phyloP scores from a whole-genome alignment of 1,140 invertebrate species.

The Stegodyphus mimosarum region DNA sequence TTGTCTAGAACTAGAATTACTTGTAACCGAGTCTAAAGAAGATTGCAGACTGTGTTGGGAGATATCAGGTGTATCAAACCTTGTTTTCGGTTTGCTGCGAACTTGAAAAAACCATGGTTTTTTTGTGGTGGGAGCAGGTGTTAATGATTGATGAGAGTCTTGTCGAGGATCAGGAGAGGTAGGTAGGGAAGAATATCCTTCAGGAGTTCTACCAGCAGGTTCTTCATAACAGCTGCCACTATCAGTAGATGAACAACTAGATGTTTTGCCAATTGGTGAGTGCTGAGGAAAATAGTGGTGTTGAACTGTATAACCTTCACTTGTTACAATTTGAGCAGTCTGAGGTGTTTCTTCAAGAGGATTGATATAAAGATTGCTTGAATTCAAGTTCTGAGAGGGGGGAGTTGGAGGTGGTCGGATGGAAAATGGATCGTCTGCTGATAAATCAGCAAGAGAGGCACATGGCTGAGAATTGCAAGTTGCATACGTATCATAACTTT shows the following conservation, averaged over 20 bases:
- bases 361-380: constrained; percentile 92
- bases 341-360: constrained; percentile 74
- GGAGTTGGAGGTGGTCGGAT: constrained; percentile 56
- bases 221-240: constrained; percentile 60
- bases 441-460: constrained; percentile 75
- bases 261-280: constrained; percentile 41
- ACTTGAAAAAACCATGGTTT: constrained; percentile 82
- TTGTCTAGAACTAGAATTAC: constrained; percentile 63
- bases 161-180: constrained; percentile 52
- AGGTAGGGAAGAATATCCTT: constrained; percentile 50
- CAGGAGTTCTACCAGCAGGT: constrained; percentile 49
- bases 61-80: constrained; percentile 67
- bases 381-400: constrained; percentile 64
- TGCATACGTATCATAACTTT: constrained; percentile 92
- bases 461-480: constrained; percentile 95
- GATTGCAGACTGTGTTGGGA: constrained; percentile 67
- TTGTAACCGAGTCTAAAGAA: constrained; percentile 66
- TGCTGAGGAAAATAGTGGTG: constrained; percentile 90
- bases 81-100: constrained; percentile 66
- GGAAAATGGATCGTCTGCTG: constrained; percentile 60
- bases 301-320: constrained; percentile 93
- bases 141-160: constrained; percentile 23
- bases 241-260: constrained; percentile 50
- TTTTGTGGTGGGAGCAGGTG: constrained; percentile 66
- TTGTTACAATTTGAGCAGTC: constrained; percentile 76